Conservation (phyloP, 1,140 invertebrate genomes). For the Mylabris phalerata region DNA sequence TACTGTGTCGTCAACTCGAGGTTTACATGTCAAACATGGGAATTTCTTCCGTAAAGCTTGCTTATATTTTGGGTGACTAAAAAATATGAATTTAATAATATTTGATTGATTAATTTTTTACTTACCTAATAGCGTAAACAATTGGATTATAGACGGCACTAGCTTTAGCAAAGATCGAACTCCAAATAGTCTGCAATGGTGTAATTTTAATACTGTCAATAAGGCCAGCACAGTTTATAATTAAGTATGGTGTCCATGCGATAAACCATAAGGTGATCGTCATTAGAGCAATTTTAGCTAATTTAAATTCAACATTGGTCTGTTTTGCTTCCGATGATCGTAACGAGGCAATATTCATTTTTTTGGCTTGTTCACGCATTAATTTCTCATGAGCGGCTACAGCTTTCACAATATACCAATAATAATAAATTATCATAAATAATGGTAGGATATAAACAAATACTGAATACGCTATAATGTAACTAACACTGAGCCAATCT, state of each 20-base stretch:
- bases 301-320: constrained; percentile 64
- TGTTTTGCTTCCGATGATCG: constrained; percentile 58
- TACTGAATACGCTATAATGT: constrained; percentile 60
- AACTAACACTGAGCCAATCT: constrained; percentile 57
- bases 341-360: constrained; percentile 75
- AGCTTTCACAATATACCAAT: constrained; percentile 71
- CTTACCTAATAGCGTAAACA: constrained; percentile 70
- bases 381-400: constrained; percentile 71
- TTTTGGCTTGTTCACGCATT: constrained; percentile 77
- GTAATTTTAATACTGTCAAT: constrained; percentile 60
- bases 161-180: constrained; percentile 70
- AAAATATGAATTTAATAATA: constrained; percentile 19
- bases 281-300: constrained; percentile 74
- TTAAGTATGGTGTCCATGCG: constrained; percentile 75
- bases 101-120: no score
- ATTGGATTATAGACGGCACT: constrained; percentile 77
- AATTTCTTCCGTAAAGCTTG: constrained; percentile 63
- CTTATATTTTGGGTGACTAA: constrained; percentile 69
- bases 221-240: constrained; percentile 70
- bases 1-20: constrained; percentile 44
- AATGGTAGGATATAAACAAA: constrained; percentile 68
- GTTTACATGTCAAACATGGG: constrained; percentile 56
- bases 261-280: constrained; percentile 77
- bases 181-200: constrained; percentile 69
- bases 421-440: constrained; percentile 65